phyloP scores from a whole-genome alignment of 2,888 invertebrate genomes.

The Parnassius mnemosyne region DNA sequence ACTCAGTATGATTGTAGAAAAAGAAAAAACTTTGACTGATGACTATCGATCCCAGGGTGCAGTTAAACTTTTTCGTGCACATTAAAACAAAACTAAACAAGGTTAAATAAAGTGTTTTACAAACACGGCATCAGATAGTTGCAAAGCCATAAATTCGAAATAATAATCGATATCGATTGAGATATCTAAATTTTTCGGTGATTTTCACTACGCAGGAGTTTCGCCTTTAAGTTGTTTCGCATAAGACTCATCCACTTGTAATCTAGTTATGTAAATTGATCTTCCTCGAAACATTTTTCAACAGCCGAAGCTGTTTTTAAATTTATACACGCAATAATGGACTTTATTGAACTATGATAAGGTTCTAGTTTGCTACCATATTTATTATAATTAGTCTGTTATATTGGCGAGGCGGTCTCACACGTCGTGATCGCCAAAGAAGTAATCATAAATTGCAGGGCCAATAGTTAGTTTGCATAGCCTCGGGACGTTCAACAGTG shows the following conservation, averaged over 20 bases:
- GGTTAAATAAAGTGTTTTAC: conserved; percentile 41
- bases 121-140: conserved; percentile 50
- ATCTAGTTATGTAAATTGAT: conserved; percentile 39
- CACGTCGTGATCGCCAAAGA: conserved; percentile 55
- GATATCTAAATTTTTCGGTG: conserved; percentile 54
- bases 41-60: conserved; percentile 21
- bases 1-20: background rate
- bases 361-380: conserved; percentile 21
- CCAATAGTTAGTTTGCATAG: conserved; percentile 58
- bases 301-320: conserved; percentile 35
- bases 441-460: conserved; percentile 59
- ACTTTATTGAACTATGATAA: conserved; percentile 26
- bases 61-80: conserved; percentile 28
- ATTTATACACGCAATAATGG: conserved; percentile 25
- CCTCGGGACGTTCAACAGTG: conserved; percentile 51
- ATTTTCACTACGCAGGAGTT: conserved; percentile 31
- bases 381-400: conserved; percentile 30
- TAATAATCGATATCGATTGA: conserved; percentile 61
- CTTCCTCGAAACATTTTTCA: conserved; percentile 43
- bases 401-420: conserved; percentile 57
- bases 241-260: conserved; percentile 29
- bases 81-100: conserved; percentile 30
- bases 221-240: conserved; percentile 39
- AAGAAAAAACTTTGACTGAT: conserved; percentile 26
- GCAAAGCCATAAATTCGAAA: conserved; percentile 52